Evolutionary conservation across 2,113 vertebrate genomes (phyloP).

Genomic region (Tachycineta bicolor): DNA sequence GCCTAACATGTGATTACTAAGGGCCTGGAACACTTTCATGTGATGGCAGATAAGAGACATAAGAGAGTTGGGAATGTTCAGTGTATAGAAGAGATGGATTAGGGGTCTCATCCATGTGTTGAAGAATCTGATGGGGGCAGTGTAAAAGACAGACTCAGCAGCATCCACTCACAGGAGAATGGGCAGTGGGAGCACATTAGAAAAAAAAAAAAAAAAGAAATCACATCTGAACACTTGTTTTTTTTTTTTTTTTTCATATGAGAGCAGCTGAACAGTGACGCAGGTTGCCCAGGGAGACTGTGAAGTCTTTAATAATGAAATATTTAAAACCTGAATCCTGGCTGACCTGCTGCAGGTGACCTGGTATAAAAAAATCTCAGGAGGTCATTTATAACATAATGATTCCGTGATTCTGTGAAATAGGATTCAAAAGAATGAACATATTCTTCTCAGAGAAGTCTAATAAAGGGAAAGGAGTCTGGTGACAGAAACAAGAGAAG

Average conservation of each 20-base stretch:
- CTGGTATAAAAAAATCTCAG: neutral
- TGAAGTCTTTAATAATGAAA: neutral
- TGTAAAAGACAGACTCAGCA: neutral
- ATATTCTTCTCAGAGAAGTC: neutral
- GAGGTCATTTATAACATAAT: neutral
- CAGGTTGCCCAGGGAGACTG: neutral
- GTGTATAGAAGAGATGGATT: neutral
- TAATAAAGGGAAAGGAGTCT: neutral
- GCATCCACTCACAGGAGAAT: neutral
- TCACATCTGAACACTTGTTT: neutral
- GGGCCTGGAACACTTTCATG: neutral
- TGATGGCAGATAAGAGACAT: neutral
- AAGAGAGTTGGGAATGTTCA: neutral
- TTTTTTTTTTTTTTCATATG: neutral
- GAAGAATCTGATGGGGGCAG: neutral
- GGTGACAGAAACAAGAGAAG: neutral
- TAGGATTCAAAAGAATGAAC: neutral
- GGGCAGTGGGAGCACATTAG: neutral
- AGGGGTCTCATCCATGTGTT: neutral
- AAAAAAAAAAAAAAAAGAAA: neutral
- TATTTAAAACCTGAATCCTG: neutral
- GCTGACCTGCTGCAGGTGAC: neutral
- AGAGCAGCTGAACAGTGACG: neutral
- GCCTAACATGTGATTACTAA: rapidly evolving
- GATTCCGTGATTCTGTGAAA: neutral